These are phyloP conservation scores for Acanthornis magna DNA, from an alignment of 2,797 vertebrate genomes.

Conservation along the genomic window DNA sequence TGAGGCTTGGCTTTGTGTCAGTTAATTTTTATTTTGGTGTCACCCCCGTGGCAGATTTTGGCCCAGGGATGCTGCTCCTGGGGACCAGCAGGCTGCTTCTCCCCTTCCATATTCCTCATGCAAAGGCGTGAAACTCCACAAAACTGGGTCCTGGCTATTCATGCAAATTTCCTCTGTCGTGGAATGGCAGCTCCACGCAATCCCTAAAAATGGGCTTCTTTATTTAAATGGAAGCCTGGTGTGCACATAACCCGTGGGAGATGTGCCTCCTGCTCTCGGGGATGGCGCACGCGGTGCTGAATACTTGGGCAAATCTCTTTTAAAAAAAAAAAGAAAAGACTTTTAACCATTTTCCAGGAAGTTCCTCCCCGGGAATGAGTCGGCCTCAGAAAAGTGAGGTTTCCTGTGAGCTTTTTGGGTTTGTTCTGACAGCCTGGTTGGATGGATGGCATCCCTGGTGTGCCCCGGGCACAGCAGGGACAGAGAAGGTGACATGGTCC, in stretches of 20 bases:
- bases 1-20: neutral
- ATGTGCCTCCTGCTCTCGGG: neutral
- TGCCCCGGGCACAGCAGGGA: too few species aligned
- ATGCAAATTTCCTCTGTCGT: neutral
- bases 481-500: too few species aligned
- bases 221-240: neutral
- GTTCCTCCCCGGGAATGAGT: accelerated
- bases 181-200: accelerated
- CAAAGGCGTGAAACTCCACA: neutral
- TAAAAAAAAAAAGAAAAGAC: too few species aligned
- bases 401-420: too few species aligned
- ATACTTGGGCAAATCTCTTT: neutral
- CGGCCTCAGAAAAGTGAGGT: too few species aligned
- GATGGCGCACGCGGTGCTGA: neutral
- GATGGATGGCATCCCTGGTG: too few species aligned
- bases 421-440: too few species aligned
- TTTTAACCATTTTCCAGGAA: neutral
- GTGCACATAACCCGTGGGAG: neutral
- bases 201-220: neutral
- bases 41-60: accelerated
- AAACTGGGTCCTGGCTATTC: neutral
- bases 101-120: neutral
- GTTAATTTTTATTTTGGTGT: neutral
- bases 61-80: neutral
- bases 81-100: neutral